Conservation (phyloP, 1,140 invertebrate species). For the Megathymus violae region DNA sequence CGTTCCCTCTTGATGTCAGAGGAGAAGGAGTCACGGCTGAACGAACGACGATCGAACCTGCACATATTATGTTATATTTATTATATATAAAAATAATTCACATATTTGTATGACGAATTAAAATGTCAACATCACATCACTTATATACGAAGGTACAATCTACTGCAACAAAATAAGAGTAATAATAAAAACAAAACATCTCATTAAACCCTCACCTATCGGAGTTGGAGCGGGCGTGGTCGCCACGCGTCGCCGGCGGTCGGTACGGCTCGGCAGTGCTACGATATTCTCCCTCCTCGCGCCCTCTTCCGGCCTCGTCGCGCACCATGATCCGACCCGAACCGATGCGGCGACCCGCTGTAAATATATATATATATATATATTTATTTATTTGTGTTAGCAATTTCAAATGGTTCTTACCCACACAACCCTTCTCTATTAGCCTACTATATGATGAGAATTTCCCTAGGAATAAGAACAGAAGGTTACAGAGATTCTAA, state of each 20-base stretch:
- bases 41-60: conserved; percentile 84
- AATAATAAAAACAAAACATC: background rate
- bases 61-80: background rate
- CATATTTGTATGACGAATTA: too few species aligned
- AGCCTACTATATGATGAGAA: too few species aligned
- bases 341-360: conserved; percentile 87
- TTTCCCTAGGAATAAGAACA: too few species aligned
- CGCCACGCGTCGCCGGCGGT: conserved; percentile 51
- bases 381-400: too few species aligned
- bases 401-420: too few species aligned
- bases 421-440: too few species aligned
- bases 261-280: conserved; percentile 69
- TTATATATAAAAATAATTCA: background rate
- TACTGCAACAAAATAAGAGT: too few species aligned
- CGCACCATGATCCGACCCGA: conserved; percentile 90
- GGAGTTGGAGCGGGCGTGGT: conserved; percentile 50
- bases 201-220: conserved; percentile 45
- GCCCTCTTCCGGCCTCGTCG: conserved; percentile 79
- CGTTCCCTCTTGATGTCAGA: conserved; percentile 79
- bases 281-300: conserved; percentile 83
- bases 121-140: too few species aligned
- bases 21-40: conserved; percentile 82
- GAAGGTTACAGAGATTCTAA: too few species aligned
- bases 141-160: too few species aligned
- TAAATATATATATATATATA: background rate